Evolutionary conservation across 2,888 invertebrate genomes (phyloP), one percentile per base, ranked within the genome.

Genomic region (Nyleta sp.): DNA sequence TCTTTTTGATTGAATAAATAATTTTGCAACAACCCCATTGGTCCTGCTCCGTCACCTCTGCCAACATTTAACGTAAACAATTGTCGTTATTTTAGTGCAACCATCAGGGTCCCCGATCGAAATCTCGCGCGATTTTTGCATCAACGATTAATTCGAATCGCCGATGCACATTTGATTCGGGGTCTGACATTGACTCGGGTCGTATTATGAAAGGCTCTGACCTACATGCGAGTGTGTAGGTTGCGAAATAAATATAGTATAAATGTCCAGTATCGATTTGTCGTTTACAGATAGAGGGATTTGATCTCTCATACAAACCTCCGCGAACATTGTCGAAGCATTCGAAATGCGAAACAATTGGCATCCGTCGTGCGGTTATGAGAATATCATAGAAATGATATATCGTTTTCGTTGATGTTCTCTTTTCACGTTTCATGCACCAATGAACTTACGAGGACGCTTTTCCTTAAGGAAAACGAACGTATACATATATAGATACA

Each of bases 241-340:
- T 28, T 59, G 57, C n/a, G 52, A 70, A 70, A 60, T 70, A 60
- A 70, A 60, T 70, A 60, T 70, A 52, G 60, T 68, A 70, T 60
- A 60, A 52, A 70, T 70, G 70, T 70, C 70, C 59, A 60, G 71
- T 71, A 71, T 60, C 60, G 71, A 71, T 71, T 71, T 24, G 71
- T 46, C 71, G 50, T 71, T 60, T 71, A 62, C 50, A 55, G 62
- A 62, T 62, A 44, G 52, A 72, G 55, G 55, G 62, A 72, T 62
- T 62, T 62, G 71, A 72, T 62, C 62, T 55, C 28, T 60, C 60
- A 20, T 60, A 62, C 42, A 70, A 52, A 44, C 50, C 28, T 71
- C 11, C 24, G 28, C 17, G 38, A 60, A 72, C 72, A 72, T 64
- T 38, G 55, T 55, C 55, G 57, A 57, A 73, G 60, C 40, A 55